Conservation (phyloP, 2,888 invertebrate genomes). For the Lamellibrachia satsuma region DNA sequence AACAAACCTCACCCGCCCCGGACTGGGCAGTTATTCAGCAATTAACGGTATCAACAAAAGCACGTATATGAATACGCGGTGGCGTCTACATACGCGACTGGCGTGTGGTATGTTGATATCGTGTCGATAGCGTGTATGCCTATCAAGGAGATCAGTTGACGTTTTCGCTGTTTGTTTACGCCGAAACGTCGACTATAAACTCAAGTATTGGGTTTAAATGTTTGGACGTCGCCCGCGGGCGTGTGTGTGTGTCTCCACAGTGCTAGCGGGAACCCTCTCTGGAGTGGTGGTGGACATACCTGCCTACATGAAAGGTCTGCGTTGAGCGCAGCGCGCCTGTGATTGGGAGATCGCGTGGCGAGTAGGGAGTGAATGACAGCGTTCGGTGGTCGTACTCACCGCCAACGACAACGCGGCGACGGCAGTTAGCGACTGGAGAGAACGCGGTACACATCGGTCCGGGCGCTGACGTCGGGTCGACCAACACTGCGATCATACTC, state of each 20-base stretch:
- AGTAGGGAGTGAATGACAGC: slow-evolving; percentile 9
- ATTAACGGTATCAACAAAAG: background rate
- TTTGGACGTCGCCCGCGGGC: background rate
- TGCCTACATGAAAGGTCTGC: background rate
- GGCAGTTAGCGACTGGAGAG: background rate
- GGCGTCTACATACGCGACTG: background rate
- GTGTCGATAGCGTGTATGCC: background rate
- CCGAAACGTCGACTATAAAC: background rate
- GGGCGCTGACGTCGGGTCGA: background rate
- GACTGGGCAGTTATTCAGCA: background rate
- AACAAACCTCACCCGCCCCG: background rate
- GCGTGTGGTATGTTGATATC: background rate
- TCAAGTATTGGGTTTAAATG: background rate
- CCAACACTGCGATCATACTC: background rate
- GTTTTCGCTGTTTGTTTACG: slow-evolving; percentile 1
- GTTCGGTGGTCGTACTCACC: background rate
- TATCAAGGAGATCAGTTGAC: background rate
- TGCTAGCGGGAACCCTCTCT: background rate
- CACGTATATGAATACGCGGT: background rate
- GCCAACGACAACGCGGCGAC: background rate
- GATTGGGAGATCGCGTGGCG: background rate
- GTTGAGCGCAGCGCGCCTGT: background rate
- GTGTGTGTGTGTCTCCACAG: background rate
- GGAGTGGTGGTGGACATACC: background rate
- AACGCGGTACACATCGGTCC: background rate